phyloP scores from a whole-genome alignment of 2,113 vertebrate genomes.

The Hemicordylus capensis region DNA sequence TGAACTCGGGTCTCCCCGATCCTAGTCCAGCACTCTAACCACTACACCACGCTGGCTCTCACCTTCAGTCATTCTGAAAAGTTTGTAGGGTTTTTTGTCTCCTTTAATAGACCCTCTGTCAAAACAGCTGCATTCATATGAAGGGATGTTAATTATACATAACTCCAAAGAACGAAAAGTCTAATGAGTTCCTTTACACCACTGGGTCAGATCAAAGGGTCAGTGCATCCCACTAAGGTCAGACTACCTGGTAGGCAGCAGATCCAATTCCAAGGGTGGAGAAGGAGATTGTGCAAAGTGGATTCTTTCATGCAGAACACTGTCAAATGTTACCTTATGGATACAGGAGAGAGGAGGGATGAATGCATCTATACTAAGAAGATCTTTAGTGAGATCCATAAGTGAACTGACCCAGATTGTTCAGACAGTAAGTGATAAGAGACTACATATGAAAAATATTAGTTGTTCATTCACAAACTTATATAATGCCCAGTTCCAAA shows the following conservation, averaged over 20 bases:
- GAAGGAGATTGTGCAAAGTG: background rate
- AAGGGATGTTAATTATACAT: background rate
- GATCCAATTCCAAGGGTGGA: background rate
- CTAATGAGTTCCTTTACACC: background rate
- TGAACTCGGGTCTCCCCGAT: too few relatives aligned
- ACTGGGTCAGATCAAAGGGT: background rate
- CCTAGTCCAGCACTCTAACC: too few relatives aligned
- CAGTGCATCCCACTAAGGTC: background rate
- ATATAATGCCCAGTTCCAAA: background rate
- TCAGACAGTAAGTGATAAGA: background rate
- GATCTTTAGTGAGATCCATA: background rate
- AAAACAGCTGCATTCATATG: background rate
- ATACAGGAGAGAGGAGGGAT: background rate
- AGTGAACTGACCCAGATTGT: background rate
- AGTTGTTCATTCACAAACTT: background rate
- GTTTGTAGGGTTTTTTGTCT: background rate
- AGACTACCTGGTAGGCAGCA: background rate
- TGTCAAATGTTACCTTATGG: background rate
- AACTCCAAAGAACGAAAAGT: background rate
- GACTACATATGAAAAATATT: background rate
- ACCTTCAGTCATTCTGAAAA: slow-evolving; percentile 9
- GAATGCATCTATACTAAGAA: background rate
- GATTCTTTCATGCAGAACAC: background rate
- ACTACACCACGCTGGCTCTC: too few relatives aligned
- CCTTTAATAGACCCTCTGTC: background rate